Base-by-base conservation (phyloP, 2,888 invertebrate genomes). In the Branchipolynoe longqiensis region DNA sequence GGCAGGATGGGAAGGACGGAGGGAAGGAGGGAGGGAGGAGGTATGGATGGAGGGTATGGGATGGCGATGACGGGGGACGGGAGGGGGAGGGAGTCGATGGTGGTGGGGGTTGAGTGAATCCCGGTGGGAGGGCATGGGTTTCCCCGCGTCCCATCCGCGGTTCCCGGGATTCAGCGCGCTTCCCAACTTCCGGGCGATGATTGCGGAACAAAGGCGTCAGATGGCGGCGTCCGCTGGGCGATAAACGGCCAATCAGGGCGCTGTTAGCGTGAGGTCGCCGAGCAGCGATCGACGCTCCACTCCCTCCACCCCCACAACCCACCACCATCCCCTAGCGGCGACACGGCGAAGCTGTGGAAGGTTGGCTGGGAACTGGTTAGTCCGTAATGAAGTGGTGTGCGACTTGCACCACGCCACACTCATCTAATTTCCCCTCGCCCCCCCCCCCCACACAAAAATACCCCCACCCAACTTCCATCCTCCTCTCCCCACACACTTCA, bases 121-220 rank as follows among this genome's bases (percentile, higher is more conserved):
- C 54, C 14, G 12, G 54, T 12, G 18, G 54, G 54, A 54, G 54
- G 54, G 18, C 14, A 14, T 54, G 18, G 18, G 54, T 54, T 54
- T 12, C 14, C 14, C 54, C 54, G 12, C n/a, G n/a, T n/a, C n/a
- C n/a, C n/a, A n/a, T n/a, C n/a, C n/a, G n/a, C n/a, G n/a, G n/a
- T n/a, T n/a, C n/a, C n/a, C n/a, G n/a, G n/a, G n/a, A n/a, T n/a
- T 31, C 48, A 78, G 54, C 48, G 14, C n/a, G 12, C 78, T 4
- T 78, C n/a, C 62, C 48, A 22, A 48, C 54, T 41, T 41, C 78
- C 54, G 78, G 31, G 78, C 48, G 48, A 78, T 78, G 54, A 78
- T 78, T 78, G 48, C 18, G 3, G 78, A 78, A 78, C 78, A 78
- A 78, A 31, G 48, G 78, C 78, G 78, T 54, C 69, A 69, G 69